These are phyloP conservation scores for Tor tambroides DNA, from an alignment of 2,113 vertebrate species.

Conservation along the genomic window DNA sequence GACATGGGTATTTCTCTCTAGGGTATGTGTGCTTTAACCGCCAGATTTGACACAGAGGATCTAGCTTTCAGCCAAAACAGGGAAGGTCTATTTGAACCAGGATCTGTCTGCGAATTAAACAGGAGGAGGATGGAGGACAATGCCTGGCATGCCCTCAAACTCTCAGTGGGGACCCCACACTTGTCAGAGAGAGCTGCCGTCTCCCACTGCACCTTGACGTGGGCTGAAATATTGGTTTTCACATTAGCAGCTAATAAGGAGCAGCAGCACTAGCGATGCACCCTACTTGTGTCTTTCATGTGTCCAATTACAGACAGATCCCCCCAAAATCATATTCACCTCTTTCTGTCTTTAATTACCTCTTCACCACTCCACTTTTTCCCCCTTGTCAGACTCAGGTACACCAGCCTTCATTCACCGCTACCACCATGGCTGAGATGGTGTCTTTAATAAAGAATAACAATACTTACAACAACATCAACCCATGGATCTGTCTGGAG, in stretches of 20 bases:
- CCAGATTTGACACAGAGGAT: constrained; percentile 56
- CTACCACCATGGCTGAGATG: constrained; percentile 27
- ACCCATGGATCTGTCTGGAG: constrained; percentile 1
- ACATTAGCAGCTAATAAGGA: constrained; percentile 88
- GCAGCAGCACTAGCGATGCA: constrained; percentile 74
- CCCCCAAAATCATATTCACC: constrained; percentile 84
- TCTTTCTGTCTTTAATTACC: constrained; percentile 88
- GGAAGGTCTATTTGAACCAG: constrained; percentile 48
- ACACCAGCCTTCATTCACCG: constrained; percentile 45
- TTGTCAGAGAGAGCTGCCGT: constrained; percentile 61
- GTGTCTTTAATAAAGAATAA: constrained; percentile 34
- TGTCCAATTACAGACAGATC: constrained; percentile 88
- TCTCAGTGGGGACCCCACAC: constrained; percentile 68
- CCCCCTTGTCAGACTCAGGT: constrained; percentile 71
- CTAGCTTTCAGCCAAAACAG: constrained; percentile 66
- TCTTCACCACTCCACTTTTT: constrained; percentile 82
- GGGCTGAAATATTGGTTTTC: constrained; percentile 83
- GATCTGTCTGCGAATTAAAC: constrained; percentile 70
- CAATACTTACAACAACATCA: constrained; percentile 19
- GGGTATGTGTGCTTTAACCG: constrained; percentile 34
- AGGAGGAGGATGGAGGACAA: constrained; percentile 53
- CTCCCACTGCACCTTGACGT: constrained; percentile 75
- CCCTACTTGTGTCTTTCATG: constrained; percentile 84
- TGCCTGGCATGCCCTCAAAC: constrained; percentile 66
- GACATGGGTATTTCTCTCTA: constrained; percentile 6